Base-by-base conservation (phyloP, 1,140 invertebrate genomes). In the Dufourea novaeangliae region DNA sequence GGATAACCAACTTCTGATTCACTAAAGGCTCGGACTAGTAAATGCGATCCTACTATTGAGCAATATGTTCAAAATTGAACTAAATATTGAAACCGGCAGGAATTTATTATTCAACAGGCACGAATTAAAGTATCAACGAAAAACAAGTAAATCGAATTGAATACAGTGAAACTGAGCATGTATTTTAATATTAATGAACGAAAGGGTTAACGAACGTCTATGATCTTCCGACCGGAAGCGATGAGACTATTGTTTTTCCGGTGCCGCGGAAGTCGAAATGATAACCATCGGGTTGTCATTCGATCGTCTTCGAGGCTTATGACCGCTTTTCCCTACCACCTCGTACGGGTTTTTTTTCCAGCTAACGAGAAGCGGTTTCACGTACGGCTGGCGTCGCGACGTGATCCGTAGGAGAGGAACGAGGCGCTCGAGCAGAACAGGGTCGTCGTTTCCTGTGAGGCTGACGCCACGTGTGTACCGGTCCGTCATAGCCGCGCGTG, bases 371-470 rank as follows among this genome's bases (percentile, higher is more conserved):
- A 54, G 29, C 57, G 25, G 62, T 34, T 67, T 79, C 67, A 75
- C 50, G 44, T 75, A 66, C 44, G 67, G 39, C 41, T 61, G 39
- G 32, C 64, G 57, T 52, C 64, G 59, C 44, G 67, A 78, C 63
- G 79, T 59, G 74, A 80, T 80, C 75, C 67, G 59, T 63, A 64
- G 41, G 44, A 29, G 78, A 57, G 72, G 46, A 63, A 69, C 56
- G 72, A 63, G n/a, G 52, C 73, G 59, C 69, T 72, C 61, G 54
- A 72, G 62, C 64, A 59, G 73, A 70, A 80, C 61, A 80, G 78
- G 80, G 25, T 41, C 61, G 69, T 54, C 79, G 69, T 83, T 82
- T 83, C 68, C 69, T 79, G 78, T 20, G 62, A 61, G 52, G 46
- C 72, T 59, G 34, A 72, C 61, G 68, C 67, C 78, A 68, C 41